A percentile compares a stretch with the other conserved stretches of the same genome.
Conservation (phyloP, 2,888 invertebrate species). For the Phyto melanocephala region DNA sequence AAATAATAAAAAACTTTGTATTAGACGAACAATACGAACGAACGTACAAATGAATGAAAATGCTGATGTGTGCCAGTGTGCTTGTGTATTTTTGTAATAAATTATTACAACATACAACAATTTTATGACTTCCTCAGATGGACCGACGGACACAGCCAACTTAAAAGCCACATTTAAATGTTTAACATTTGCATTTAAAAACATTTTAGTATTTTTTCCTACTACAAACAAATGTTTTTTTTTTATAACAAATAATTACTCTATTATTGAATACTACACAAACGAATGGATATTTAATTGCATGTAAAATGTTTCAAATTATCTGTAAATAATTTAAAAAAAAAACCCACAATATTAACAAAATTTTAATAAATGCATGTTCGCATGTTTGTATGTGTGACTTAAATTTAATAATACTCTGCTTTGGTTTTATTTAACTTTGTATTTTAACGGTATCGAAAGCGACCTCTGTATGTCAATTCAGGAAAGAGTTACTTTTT, state of each 20-base stretch:
- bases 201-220: not conserved
- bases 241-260: constrained; percentile 6
- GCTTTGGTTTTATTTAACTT: not conserved
- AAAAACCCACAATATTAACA: not conserved
- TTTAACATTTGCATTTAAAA: not conserved
- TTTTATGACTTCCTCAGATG: constrained; percentile 66
- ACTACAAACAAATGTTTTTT: not conserved
- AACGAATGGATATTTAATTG: constrained; percentile 34
- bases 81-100: constrained; percentile 51
- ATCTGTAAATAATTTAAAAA: constrained; percentile 9
- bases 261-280: constrained; percentile 24
- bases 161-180: not conserved
- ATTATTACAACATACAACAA: constrained; percentile 63
- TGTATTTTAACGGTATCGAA: not conserved
- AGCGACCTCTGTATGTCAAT: constrained; percentile 38
- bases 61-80: not conserved
- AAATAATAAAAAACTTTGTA: constrained; percentile 20
- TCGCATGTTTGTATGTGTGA: too few relatives aligned
- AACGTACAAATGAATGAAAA: constrained; percentile 12
- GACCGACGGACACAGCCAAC: not conserved
- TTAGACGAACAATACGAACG: constrained; percentile 24
- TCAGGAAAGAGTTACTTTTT: not conserved
- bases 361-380: constrained; percentile 11
- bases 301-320: constrained; percentile 23
- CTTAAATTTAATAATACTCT: not conserved